These are phyloP conservation scores for Alexandromys oeconomus DNA, from an alignment of 2,797 vertebrate species.

Conservation along the genomic window DNA sequence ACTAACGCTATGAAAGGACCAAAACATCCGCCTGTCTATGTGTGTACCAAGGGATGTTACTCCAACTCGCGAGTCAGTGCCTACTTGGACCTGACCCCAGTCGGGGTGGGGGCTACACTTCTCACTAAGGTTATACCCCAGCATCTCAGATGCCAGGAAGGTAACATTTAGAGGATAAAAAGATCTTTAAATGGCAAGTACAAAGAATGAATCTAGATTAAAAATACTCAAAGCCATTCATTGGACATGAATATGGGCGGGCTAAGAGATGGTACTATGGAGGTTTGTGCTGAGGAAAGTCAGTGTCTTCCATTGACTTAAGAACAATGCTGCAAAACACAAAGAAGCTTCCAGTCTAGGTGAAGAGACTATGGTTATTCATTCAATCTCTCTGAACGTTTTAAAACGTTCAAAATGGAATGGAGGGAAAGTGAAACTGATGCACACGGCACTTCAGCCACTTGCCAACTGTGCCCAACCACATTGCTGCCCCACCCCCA, in stretches of 20 bases:
- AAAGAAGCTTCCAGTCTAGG: not conserved
- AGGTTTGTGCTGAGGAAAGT: not conserved
- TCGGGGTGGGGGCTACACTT: not conserved
- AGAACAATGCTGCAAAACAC: not conserved
- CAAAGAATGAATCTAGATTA: not conserved
- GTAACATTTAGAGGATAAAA: not conserved
- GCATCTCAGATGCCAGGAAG: not conserved
- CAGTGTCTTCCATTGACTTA: not conserved
- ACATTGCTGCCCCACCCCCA: not conserved
- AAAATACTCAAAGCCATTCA: not conserved
- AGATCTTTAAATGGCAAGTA: not conserved
- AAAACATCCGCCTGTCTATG: not conserved
- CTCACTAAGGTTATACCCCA: not conserved
- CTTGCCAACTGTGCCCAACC: not conserved
- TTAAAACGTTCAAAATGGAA: not conserved
- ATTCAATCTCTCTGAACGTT: not conserved
- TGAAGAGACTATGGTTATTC: not conserved
- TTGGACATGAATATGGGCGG: not conserved
- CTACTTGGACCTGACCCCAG: not conserved
- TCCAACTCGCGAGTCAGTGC: fast-evolving
- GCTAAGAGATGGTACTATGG: not conserved
- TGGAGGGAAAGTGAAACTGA: not conserved
- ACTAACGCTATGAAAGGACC: not conserved
- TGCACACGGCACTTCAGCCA: not conserved
- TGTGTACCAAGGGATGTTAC: not conserved